Evolutionary conservation across 2,797 vertebrate species (phyloP), one percentile per base, ranked within the genome.

Genomic region (Morelia viridis): DNA sequence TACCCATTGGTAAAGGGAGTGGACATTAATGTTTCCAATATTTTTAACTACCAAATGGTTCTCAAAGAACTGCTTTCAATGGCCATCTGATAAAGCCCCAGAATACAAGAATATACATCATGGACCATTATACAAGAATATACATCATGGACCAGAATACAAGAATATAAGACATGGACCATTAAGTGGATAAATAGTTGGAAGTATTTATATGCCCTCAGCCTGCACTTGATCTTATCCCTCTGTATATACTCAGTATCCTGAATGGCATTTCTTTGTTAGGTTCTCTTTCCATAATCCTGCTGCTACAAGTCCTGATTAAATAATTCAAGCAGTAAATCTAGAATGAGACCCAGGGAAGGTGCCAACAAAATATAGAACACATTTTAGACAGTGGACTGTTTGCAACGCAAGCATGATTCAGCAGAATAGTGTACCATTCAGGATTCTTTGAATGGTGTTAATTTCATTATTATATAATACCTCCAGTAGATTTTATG

Each of bases 321-420:
- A 58, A 13, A 35, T n/a, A 60, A 76, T 35, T 71, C 35, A 91
- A 91, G 85, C 53, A 3, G 53, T 10, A 91, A 76, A 60, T 24
- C 90, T 60, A 87, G 71, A 87, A 87, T 71, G 46, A 76, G 35
- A 58, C 53, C 87, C 22, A 46, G 17, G 24, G 85, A 71, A 58
- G 26, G 35, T 60, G 53, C 19, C 31, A 71, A 31, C 53, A 46
- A 65, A 76, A 91, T 71, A 91, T 60, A 87, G 64, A 91, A n/a
- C 15, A 60, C 24, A 64, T 91, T 91, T 71, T 76, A 87, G 31
- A 89, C n/a, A 62, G 53, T 26, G 24, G 87, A 57, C 89, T 89
- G 87, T 62, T 92, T 57, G 85, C 31, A 60, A 83, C 17, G 60
- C 12, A 68, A 85, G n/a, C 35, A 41, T 89, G 46, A 46, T 92